These are phyloP conservation scores for Zygaena filipendulae DNA, from an alignment of 2,888 invertebrate genomes.

Conservation along the genomic window DNA sequence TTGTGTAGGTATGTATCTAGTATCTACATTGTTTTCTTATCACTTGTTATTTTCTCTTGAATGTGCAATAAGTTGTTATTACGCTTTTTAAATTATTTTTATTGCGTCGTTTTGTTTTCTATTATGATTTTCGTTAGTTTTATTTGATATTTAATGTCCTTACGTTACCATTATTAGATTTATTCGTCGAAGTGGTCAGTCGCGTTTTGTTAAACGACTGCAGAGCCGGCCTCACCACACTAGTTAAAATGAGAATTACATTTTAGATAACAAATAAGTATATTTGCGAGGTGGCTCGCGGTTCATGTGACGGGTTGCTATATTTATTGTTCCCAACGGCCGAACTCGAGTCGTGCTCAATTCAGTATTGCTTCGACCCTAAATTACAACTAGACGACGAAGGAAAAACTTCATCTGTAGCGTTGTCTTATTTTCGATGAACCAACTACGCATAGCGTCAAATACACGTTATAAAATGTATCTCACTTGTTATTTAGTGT, in stretches of 20 bases:
- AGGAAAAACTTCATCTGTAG: no score
- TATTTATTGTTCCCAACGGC: no score
- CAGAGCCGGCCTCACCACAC: slow-evolving; percentile 30
- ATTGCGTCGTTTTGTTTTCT: slow-evolving; percentile 38
- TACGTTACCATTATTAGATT: slow-evolving; percentile 34
- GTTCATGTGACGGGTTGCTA: no score
- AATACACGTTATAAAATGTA: slow-evolving; percentile 14
- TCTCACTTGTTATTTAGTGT: no score
- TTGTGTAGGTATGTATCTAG: slow-evolving; percentile 20
- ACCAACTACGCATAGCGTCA: no score
- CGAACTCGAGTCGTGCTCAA: no score
- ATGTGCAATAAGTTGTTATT: slow-evolving; percentile 65
- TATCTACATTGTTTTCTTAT: slow-evolving; percentile 22
- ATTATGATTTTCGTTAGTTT: slow-evolving; percentile 16
- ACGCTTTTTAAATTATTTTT: slow-evolving; percentile 56
- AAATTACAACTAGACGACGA: no score
- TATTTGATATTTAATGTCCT: slow-evolving; percentile 27
- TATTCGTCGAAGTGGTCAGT: slow-evolving; percentile 39
- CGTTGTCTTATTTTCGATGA: slow-evolving; percentile 19
- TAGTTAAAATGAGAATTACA: no score
- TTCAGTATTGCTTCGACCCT: no score
- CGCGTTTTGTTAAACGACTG: slow-evolving; percentile 30
- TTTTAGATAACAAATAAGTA: no score
- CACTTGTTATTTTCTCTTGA: slow-evolving; percentile 46
- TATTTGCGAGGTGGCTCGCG: no score